phyloP scores from a whole-genome alignment of 1,140 invertebrate genomes.

The Hermatobates lingyangjiaoensis region DNA sequence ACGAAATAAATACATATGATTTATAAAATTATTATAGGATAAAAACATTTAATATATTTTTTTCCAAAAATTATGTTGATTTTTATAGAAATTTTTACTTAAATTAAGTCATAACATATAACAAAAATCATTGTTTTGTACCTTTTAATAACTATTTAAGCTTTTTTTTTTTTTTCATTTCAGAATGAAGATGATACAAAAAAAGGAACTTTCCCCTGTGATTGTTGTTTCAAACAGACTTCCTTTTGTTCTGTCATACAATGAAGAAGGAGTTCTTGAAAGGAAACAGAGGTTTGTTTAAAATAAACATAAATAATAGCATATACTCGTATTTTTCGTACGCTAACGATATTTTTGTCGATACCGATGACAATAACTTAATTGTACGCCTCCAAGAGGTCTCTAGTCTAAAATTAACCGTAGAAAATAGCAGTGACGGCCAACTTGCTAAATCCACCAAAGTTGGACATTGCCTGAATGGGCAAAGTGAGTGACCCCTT shows the following conservation, averaged over 20 bases:
- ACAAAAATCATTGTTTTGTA: no score
- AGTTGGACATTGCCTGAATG: neutral
- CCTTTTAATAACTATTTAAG: no score
- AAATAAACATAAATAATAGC: neutral
- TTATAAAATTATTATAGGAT: no score
- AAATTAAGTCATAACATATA: no score
- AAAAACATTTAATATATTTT: no score
- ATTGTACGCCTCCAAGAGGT: neutral
- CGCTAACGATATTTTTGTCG: no score
- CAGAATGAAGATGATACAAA: conserved; percentile 11
- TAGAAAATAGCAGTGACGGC: neutral
- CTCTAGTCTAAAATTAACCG: neutral
- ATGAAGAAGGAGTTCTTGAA: conserved; percentile 36
- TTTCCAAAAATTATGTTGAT: no score
- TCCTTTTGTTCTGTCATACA: conserved; percentile 64
- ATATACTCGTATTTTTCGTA: no score
- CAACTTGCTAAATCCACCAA: neutral
- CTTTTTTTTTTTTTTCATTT: no score
- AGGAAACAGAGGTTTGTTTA: conserved; percentile 56
- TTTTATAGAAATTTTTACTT: no score
- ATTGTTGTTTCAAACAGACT: conserved; percentile 79
- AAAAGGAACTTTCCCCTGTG: conserved; percentile 27
- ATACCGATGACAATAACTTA: neutral
- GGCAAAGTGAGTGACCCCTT: neutral
- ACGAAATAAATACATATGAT: no score